Evolutionary conservation across 2,888 invertebrate species (phyloP), one percentile per base, ranked within the genome.

Genomic region (Microplitis manilae): DNA sequence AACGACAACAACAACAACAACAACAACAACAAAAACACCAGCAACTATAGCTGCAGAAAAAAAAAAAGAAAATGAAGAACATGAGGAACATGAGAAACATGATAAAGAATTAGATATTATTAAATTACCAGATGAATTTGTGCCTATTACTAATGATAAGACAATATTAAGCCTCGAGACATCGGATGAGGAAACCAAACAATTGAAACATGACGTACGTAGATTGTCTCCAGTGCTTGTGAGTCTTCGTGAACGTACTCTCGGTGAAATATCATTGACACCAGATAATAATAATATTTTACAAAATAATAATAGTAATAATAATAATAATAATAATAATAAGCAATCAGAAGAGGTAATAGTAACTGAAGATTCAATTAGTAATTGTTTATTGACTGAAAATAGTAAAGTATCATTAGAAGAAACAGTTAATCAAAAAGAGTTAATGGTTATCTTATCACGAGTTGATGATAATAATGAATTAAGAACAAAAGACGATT

Each of bases 151-250:
- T 73, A 82, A 83, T 0, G 90, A 89, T 68, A 86, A 88, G 41
- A 88, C 87, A 70, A 85, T 84, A 70, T 85, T 89, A 79, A 89
- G 89, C 7, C 84, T 87, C 2, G 89, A 90, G 78, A 85, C 87
- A 20, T 86, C 90, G 5, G 88, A 88, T 74, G 88, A 88, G 65
- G 83, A 87, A 9, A 86, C 87, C 20, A 87, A 84, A 61, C 89
- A 87, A 75, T 77, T 88, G 75, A 85, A 85, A 41, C 88, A 88
- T 77, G 89, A 90, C 61, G 84, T 88, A 9, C 84, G 87, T 41
- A 84, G 90, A 40, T 82, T 90, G 67, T 90, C 89, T 5, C 90
- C 90, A 72, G 86, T 89, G 13, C 79, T 88, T 77, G 88, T 90
- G 20, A 88, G 89, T 59, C 85, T 85, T 9, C 85, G 86, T 0